These are phyloP conservation scores for Indicator indicator DNA, from an alignment of 2,113 vertebrate genomes.

Conservation along the genomic window DNA sequence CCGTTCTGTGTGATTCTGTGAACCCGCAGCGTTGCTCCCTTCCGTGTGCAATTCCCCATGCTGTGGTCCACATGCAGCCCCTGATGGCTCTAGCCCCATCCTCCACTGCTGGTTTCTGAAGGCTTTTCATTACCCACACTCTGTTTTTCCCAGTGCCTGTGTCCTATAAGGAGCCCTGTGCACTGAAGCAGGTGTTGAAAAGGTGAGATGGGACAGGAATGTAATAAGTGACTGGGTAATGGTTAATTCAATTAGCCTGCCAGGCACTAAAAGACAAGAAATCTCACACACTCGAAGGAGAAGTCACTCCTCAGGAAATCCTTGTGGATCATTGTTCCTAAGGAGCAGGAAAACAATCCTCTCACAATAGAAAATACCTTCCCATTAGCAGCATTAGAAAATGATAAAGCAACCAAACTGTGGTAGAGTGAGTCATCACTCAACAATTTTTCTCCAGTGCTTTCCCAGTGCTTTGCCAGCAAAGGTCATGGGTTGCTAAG, in stretches of 20 bases:
- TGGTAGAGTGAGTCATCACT: conserved; percentile 46
- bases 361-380: conserved; percentile 53
- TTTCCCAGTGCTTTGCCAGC: conserved; percentile 10
- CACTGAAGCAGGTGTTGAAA: neutral
- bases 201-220: neutral
- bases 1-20: too few relatives aligned
- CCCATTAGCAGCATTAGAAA: conserved; percentile 40
- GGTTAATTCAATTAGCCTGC: neutral
- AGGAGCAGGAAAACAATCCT: conserved; percentile 36
- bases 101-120: neutral
- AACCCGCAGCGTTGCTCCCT: neutral
- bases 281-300: neutral
- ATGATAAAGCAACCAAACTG: conserved; percentile 24
- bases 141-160: neutral
- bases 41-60: rapidly evolving
- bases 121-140: neutral
- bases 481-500: conserved; percentile 7
- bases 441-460: neutral
- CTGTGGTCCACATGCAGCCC: rapidly evolving
- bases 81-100: neutral
- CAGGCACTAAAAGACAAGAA: conserved; percentile 1
- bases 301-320: conserved; percentile 56
- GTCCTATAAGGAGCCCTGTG: neutral
- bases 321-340: conserved; percentile 43
- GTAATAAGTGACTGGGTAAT: neutral